Base-by-base conservation (phyloP, 2,113 vertebrate species). In the Anguilla rostrata region DNA sequence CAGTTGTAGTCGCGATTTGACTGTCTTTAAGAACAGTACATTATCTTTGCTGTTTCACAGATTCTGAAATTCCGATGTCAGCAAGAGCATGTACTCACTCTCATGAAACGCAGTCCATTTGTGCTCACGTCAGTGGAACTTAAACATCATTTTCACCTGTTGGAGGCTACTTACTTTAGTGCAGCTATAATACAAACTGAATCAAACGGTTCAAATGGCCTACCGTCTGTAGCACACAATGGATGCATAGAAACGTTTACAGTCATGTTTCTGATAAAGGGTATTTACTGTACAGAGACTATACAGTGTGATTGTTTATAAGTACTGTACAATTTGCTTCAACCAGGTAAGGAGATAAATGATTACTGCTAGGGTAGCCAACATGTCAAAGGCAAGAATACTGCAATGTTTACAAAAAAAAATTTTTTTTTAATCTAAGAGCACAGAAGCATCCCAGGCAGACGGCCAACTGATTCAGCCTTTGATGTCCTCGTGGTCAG, bases 351-450 rank as follows among this genome's bases (percentile, higher is more conserved):
- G 20, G 78, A 39, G 20, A 80, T 39, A 78, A 29, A 66, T 20
- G 39, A 80, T 20, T 80, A 79, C 60, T n/a, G 41, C 26, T 46
- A 40, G 66, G 9, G 39, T 75, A 41, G 66, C 84, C 83, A 34
- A 84, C 83, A 29, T 4, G 16, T 49, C 41, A 39, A 84, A 53
- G 43, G 14, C 0, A 84, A 43, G 84, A 78, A 71, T 71, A 34
- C 46, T 20, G 84, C 84, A 53, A 34, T 78, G 15, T 40, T 84
- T 22, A 84, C 66, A 49, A 84, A 78, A 78, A 84, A 39, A n/a
- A 84, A 49, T 1, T n/a, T n/a, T n/a, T n/a, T n/a, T n/a, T n/a
- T n/a, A 39, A 75, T 11, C 18, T 26, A 84, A 12, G 43, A 16
- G 46, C 14, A 53, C 29, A 53, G 39, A 41, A 49, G 78, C 8